Conservation (phyloP, 2,888 invertebrate genomes). For the Microctonus hyperodae region DNA sequence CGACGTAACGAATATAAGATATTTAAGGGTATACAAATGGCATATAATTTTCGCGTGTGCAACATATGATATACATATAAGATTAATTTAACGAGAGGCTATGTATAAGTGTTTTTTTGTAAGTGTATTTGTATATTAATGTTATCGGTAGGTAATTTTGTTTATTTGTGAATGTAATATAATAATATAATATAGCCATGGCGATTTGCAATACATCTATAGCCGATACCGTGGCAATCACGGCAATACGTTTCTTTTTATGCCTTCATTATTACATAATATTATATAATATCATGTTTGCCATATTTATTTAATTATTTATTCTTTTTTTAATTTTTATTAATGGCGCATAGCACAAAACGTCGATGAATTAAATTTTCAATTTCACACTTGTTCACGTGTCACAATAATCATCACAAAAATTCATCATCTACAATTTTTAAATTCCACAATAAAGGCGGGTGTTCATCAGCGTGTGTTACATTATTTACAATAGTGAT, state of each 20-base stretch:
- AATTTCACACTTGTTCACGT: constrained; percentile 31
- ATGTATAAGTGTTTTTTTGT: not conserved
- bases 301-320: no score
- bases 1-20: constrained; percentile 5
- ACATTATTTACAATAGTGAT: constrained; percentile 15
- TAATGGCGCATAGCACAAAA: constrained; percentile 27
- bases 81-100: constrained; percentile 4
- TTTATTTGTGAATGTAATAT: not conserved
- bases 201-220: constrained; percentile 38
- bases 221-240: constrained; percentile 31
- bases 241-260: constrained; percentile 21
- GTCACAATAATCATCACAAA: constrained; percentile 16
- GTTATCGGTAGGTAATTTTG: not conserved
- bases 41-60: constrained; percentile 8
- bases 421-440: constrained; percentile 20
- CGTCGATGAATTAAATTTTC: constrained; percentile 31
- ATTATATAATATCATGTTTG: constrained; percentile 26
- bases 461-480: constrained; percentile 8
- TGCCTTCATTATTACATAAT: constrained; percentile 30
- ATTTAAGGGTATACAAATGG: not conserved
- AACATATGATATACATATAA: constrained; percentile 6
- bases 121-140: not conserved
- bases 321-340: not conserved
- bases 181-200: constrained; percentile 36
- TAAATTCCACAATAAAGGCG: constrained; percentile 25